Percentiles rank a stretch among this genome's conserved stretches.
phyloP scores from a whole-genome alignment of 2,797 vertebrate genomes.

The Botia almorhae region DNA sequence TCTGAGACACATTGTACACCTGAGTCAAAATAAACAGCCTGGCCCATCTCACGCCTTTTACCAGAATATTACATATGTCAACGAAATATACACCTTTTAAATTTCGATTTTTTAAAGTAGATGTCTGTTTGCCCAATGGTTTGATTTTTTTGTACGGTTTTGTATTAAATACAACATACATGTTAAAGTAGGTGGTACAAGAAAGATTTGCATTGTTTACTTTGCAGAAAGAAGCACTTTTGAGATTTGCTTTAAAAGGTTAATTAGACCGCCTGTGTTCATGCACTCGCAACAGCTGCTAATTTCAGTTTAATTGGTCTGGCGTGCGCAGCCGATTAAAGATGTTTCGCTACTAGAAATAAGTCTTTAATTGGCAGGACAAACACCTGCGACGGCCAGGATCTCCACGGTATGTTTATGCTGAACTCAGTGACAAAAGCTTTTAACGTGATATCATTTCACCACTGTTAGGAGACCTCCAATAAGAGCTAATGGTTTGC shows the following conservation, averaged over 20 bases:
- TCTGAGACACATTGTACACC: slow-evolving; percentile 8
- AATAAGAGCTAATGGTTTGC: background rate
- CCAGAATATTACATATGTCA: background rate
- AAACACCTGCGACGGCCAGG: slow-evolving; percentile 29
- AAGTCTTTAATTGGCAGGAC: slow-evolving; percentile 25
- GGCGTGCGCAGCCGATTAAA: slow-evolving; percentile 33
- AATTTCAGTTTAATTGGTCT: slow-evolving; percentile 45
- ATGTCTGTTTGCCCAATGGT: too few relatives aligned
- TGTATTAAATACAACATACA: too few relatives aligned
- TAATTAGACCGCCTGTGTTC: slow-evolving; percentile 18
- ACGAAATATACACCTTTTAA: too few relatives aligned
- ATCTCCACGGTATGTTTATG: background rate
- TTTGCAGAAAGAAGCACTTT: slow-evolving; percentile 13
- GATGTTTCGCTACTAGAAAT: slow-evolving; percentile 39
- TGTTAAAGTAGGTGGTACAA: too few relatives aligned
- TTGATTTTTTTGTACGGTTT: too few relatives aligned
- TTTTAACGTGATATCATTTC: background rate
- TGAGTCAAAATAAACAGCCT: slow-evolving; percentile 36
- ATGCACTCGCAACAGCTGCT: slow-evolving; percentile 28
- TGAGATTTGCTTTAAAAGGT: slow-evolving; percentile 7
- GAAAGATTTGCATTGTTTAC: background rate
- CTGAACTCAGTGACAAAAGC: slow-evolving; percentile 8
- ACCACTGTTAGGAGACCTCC: too few relatives aligned
- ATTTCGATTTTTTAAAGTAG: too few relatives aligned
- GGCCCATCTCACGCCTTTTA: background rate